Evolutionary conservation across 2,113 vertebrate species (phyloP).

Genomic region (Tragelaphus imberbis): DNA sequence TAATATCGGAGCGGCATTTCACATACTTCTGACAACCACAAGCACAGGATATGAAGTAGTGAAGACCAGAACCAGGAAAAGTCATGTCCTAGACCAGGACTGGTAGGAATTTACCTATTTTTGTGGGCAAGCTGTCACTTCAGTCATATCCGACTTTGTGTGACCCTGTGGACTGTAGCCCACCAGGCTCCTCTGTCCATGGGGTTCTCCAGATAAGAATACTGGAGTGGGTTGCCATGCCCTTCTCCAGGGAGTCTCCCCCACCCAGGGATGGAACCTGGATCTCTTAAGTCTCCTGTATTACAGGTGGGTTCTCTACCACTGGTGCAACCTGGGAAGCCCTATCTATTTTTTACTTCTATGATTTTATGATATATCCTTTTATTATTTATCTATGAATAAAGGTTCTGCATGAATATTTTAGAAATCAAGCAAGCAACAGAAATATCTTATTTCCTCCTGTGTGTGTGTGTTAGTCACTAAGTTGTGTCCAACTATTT

Average conservation of each 20-base stretch:
- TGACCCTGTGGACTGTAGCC: neutral
- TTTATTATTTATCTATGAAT: neutral
- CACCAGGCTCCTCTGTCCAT: neutral
- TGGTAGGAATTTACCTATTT: neutral
- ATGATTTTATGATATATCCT: neutral
- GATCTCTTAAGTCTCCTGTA: neutral
- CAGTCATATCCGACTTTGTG: neutral
- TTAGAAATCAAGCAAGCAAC: neutral
- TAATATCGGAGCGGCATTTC: neutral
- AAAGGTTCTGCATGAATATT: neutral
- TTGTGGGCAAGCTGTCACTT: neutral
- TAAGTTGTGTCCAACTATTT: neutral
- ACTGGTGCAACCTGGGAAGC: neutral
- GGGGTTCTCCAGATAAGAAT: neutral
- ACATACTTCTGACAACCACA: neutral
- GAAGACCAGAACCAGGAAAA: neutral
- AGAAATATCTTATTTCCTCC: neutral
- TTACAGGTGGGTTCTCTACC: neutral
- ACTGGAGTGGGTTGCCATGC: neutral
- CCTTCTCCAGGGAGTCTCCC: neutral
- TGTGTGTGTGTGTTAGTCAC: neutral
- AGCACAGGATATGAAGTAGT: neutral
- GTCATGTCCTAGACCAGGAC: neutral
- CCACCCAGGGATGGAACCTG: neutral
- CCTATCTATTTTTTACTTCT: conserved; percentile 30